These are phyloP conservation scores for Graphium colonna DNA, from an alignment of 2,888 invertebrate genomes.

Conservation along the genomic window DNA sequence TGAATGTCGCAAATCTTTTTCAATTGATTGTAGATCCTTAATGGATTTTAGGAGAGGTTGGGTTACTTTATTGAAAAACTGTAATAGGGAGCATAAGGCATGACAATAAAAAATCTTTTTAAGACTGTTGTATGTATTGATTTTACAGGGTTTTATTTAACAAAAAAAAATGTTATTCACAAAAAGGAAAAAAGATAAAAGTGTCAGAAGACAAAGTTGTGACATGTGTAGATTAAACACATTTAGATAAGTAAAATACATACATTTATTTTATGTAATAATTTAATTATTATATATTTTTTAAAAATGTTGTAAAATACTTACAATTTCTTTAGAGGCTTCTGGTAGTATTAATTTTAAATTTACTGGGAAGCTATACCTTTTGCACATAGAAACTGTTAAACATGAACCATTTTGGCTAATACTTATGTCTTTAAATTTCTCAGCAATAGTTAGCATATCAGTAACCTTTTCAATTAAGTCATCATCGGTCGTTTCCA, in stretches of 20 bases:
- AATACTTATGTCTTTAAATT: conserved; percentile 39
- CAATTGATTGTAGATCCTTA: conserved; percentile 63
- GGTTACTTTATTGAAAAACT: conserved; percentile 58
- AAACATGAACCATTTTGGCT: conserved; percentile 33
- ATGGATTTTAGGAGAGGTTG: conserved; percentile 57
- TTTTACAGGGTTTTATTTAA: too few species aligned
- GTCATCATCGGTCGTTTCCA: conserved; percentile 46
- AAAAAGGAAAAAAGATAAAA: too few species aligned
- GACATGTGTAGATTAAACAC: too few species aligned
- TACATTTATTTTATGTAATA: too few species aligned
- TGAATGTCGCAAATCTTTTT: conserved; percentile 56
- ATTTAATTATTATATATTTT: too few species aligned
- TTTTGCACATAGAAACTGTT: conserved; percentile 37
- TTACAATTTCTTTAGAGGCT: conserved; percentile 52
- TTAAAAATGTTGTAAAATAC: conserved; percentile 27
- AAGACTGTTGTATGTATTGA: too few species aligned
- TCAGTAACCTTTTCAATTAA: conserved; percentile 44
- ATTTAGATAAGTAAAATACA: too few species aligned
- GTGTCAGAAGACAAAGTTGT: too few species aligned
- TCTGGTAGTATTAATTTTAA: conserved; percentile 42
- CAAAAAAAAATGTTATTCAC: too few species aligned
- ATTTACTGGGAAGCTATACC: conserved; percentile 44
- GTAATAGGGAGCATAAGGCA: conserved; percentile 12
- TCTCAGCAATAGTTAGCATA: conserved; percentile 44
- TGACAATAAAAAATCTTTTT: not conserved